Evolutionary conservation across 2,888 invertebrate species (phyloP), one percentile per base, ranked within the genome.

Genomic region (Phyllotreta striolata): DNA sequence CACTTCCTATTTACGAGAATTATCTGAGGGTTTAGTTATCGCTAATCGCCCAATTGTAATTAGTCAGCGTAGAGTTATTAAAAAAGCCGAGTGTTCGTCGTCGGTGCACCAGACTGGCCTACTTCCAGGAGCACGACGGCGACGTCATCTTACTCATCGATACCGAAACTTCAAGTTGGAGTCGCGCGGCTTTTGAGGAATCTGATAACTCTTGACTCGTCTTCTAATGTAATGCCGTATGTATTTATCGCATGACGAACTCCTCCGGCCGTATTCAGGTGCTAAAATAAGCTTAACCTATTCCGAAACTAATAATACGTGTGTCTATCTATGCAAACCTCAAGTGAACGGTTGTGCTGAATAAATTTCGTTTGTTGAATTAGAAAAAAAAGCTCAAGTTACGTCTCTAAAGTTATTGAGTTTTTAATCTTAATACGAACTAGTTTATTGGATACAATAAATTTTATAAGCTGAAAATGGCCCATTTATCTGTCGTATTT

Each of bases 281-380:
- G 79, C 80, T 79, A 80, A 79, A 80, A 80, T 80, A 80, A 78
- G 76, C 76, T 72, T 78, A 78, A 79, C 78, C 77, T 78, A 78
- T 77, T 76, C 74, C 74, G 74, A 76, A 73, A 72, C 71, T 69
- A 70, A 65, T 69, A 69, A 66, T 66, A 69, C 39, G 14, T 47
- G 34, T 7, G 37, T 8, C 38, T 14, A 37, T 49, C 49, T 35
- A 49, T 35, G 12, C 49, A 49, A 34, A 49, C 13, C 12, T 37
- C 34, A 44, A 49, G 7, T 44, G 44, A 12, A 44, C 12, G 6
- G 44, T 44, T 12, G 44, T 40, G 10, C 41, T 10, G 10, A 40
- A 40, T 40, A 40, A n/a, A 40, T 40, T 9, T 40, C 10, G 10
- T 40, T 40, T 40, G 9, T n/a, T 44, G 14, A 5, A 9, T 10